A percentile compares a stretch with the other conserved stretches of the same genome.
These are phyloP conservation scores for Vultur gryphus DNA, from an alignment of 2,797 vertebrate genomes.

Conservation along the genomic window DNA sequence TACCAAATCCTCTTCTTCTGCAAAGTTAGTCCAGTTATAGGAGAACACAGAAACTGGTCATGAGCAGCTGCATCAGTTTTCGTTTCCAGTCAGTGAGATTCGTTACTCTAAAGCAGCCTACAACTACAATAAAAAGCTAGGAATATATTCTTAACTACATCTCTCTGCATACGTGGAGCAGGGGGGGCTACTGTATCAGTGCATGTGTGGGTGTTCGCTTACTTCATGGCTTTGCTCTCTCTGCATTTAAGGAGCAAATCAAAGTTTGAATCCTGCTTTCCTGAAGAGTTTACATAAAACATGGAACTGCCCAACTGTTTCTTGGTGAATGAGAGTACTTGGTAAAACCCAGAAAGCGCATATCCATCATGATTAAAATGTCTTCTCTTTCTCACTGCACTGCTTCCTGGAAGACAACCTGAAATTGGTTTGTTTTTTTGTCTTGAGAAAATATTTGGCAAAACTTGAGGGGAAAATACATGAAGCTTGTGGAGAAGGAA, in stretches of 20 bases:
- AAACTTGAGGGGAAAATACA: not conserved
- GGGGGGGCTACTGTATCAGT: not conserved
- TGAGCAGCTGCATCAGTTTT: not conserved
- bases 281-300: not conserved
- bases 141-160: not conserved
- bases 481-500: not conserved
- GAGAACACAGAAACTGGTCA: not conserved
- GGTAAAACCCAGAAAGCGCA: not conserved
- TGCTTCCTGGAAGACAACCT: not conserved
- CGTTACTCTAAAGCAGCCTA: not conserved
- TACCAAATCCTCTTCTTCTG: not conserved
- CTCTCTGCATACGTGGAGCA: not conserved
- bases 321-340: not conserved
- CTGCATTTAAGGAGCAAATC: not conserved
- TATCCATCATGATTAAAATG: not conserved
- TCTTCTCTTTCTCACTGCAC: not conserved
- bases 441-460: not conserved
- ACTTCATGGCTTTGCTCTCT: not conserved
- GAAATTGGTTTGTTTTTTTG: not conserved
- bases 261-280: not conserved
- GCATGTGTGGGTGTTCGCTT: not conserved
- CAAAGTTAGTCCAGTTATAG: not conserved
- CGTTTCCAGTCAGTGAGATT: not conserved
- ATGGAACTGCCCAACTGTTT: not conserved
- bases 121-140: not conserved